Evolutionary conservation across 2,888 invertebrate genomes (phyloP), one percentile per base, ranked within the genome.

Genomic region (Entomobrya proxima): DNA sequence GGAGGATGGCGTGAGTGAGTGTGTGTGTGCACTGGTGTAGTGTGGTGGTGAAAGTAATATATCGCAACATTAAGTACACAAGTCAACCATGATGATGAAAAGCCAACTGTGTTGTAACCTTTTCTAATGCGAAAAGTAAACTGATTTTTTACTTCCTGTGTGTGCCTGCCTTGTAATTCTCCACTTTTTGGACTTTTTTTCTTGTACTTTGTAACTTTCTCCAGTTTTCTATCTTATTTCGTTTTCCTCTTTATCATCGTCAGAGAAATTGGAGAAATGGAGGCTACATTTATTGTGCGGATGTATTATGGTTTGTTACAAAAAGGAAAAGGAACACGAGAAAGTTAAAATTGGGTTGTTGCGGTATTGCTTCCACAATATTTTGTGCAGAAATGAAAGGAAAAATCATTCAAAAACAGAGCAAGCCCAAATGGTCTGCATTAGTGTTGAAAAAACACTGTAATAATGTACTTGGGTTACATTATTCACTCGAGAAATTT

Each of bases 41-140:
- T 67, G 52, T 47, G 40, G 69, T 55, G 81, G 81, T 81, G 81
- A 74, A 81, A 81, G 81, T 74, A 81, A 81, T 81, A 72, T 81
- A 81, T 81, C 81, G 81, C 74, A 81, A 81, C 81, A 81, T 81
- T 81, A 81, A 81, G 81, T 81, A 81, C 81, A 81, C 81, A 81
- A 81, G 58, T 81, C 81, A 81, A 74, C 69, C 81, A 81, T 81
- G 74, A 52, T 75, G 75, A 74, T 74, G 81, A 81, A 81, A 79
- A 69, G 47, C 5, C 5, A 47, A 67, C 40, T 58, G 47, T 58
- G 50, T 30, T 40, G 47, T 58, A 58, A 52, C 69, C 80, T 69
- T 52, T 18, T 52, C 74, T 81, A 74, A 81, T 72, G 61, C 40
- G 81, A 81, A 74, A 81, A 40, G 69, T 80, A 80, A 80, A 80